Percentiles rank a stretch among this genome's conserved stretches.
phyloP scores from a whole-genome alignment of 2,888 invertebrate genomes.

The Pterobdella sp. region DNA sequence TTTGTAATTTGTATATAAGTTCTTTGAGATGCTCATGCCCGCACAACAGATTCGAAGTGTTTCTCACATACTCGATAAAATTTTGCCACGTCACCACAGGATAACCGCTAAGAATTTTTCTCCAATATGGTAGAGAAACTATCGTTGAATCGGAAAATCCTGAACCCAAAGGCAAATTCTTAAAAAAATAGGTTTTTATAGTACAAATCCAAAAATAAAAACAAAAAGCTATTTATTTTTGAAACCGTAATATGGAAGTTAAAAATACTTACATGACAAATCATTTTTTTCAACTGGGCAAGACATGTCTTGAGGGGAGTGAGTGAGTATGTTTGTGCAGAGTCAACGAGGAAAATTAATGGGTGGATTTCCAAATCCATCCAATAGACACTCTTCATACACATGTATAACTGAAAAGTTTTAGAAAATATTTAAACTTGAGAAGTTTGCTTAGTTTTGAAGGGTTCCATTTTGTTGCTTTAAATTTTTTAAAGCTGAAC shows the following conservation, averaged over 20 bases:
- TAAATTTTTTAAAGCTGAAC: neutral
- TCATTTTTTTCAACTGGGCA: slow-evolving; percentile 54
- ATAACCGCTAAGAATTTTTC: slow-evolving; percentile 57
- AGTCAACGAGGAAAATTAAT: slow-evolving; percentile 59
- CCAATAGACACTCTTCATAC: slow-evolving; percentile 40
- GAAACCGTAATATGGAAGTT: neutral
- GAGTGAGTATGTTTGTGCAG: slow-evolving; percentile 60
- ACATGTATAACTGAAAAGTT: slow-evolving; percentile 1
- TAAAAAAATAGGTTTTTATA: slow-evolving; percentile 33
- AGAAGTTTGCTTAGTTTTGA: neutral
- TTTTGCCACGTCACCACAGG: slow-evolving; percentile 60
- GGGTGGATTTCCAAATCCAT: slow-evolving; percentile 59
- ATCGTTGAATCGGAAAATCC: slow-evolving; percentile 59
- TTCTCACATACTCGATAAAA: slow-evolving; percentile 57
- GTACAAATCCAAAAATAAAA: neutral
- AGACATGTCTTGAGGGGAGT: slow-evolving; percentile 59
- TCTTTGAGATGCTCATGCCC: slow-evolving; percentile 61
- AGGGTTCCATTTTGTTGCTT: no score
- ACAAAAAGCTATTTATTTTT: no score
- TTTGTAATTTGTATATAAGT: slow-evolving; percentile 60
- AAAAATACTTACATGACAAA: slow-evolving; percentile 52
- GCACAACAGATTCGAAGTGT: slow-evolving; percentile 61
- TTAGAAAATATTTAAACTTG: neutral
- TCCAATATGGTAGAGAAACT: slow-evolving; percentile 50
- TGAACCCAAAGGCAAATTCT: slow-evolving; percentile 56